These are phyloP conservation scores for Charanyca ferruginea DNA, from an alignment of 2,888 invertebrate genomes.

Conservation along the genomic window DNA sequence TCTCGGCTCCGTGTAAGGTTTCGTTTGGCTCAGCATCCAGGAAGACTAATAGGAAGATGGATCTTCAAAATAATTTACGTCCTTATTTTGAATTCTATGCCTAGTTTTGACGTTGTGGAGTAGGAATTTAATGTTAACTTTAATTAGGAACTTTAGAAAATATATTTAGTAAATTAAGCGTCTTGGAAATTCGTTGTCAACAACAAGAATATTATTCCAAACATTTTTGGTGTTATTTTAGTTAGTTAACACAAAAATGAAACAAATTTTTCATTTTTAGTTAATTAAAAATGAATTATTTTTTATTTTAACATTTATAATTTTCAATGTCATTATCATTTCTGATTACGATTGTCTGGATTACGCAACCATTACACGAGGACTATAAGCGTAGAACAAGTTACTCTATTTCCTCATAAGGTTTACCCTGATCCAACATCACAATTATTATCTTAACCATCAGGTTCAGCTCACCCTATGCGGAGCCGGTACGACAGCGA, in stretches of 20 bases:
- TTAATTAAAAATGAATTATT: slow-evolving; percentile 9
- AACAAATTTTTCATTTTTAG: slow-evolving; percentile 5
- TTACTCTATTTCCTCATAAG: slow-evolving; percentile 72
- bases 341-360: slow-evolving; percentile 24
- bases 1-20: slow-evolving; percentile 75
- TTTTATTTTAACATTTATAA: neutral
- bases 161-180: slow-evolving; percentile 26
- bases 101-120: slow-evolving; percentile 57
- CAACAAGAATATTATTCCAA: slow-evolving; percentile 14
- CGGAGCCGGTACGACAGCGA: slow-evolving; percentile 79
- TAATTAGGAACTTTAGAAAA: slow-evolving; percentile 73
- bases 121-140: slow-evolving; percentile 62
- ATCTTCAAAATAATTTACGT: slow-evolving; percentile 52
- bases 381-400: slow-evolving; percentile 46
- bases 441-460: slow-evolving; percentile 77
- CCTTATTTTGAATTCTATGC: slow-evolving; percentile 52
- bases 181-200: slow-evolving; percentile 43
- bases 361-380: slow-evolving; percentile 43
- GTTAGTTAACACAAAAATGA: slow-evolving; percentile 9
- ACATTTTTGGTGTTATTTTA: neutral
- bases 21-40: slow-evolving; percentile 78
- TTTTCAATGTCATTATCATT: neutral
- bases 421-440: slow-evolving; percentile 85
- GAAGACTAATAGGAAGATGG: slow-evolving; percentile 87
- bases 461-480: slow-evolving; percentile 73